Evolutionary conservation across 2,113 vertebrate species (phyloP).

Genomic region (crab-eating macaque (Macaca fascicularis)): DNA sequence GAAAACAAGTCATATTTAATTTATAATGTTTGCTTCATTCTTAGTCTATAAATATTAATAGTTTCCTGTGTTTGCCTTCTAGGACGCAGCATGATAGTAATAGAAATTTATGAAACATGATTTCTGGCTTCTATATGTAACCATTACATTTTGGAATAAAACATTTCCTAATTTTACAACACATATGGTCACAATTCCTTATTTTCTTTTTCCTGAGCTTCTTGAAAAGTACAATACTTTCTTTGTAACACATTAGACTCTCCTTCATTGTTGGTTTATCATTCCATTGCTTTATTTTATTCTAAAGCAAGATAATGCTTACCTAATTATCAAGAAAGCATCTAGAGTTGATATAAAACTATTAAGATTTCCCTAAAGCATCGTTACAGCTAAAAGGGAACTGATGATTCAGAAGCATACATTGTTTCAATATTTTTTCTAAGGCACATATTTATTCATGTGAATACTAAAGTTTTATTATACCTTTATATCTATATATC

Average conservation of each 20-base stretch:
- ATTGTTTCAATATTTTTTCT: not conserved
- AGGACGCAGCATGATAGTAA: not conserved
- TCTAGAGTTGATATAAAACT: not conserved
- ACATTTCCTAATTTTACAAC: not conserved
- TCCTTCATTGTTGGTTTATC: not conserved
- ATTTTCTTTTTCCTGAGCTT: not conserved
- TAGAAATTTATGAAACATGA: conserved; percentile 46
- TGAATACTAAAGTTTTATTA: not conserved
- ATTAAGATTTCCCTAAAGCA: not conserved
- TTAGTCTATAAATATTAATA: conserved; percentile 64
- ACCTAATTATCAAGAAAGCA: conserved; percentile 3
- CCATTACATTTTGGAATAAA: conserved; percentile 33
- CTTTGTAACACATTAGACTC: not conserved
- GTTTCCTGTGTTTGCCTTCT: conserved; percentile 15
- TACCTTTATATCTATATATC: not conserved
- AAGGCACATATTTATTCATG: not conserved
- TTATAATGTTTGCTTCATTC: conserved; percentile 47
- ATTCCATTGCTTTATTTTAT: conserved; percentile 3
- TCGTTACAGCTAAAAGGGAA: not conserved
- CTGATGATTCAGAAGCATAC: not conserved
- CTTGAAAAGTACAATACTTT: not conserved
- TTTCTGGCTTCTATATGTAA: conserved; percentile 19
- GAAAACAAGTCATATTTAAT: conserved; percentile 35
- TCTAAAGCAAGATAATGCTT: not conserved
- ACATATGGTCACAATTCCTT: not conserved